Evolutionary conservation across 2,113 vertebrate genomes (phyloP), one percentile per base, ranked within the genome.

Genomic region (Aegotheles bennettii): DNA sequence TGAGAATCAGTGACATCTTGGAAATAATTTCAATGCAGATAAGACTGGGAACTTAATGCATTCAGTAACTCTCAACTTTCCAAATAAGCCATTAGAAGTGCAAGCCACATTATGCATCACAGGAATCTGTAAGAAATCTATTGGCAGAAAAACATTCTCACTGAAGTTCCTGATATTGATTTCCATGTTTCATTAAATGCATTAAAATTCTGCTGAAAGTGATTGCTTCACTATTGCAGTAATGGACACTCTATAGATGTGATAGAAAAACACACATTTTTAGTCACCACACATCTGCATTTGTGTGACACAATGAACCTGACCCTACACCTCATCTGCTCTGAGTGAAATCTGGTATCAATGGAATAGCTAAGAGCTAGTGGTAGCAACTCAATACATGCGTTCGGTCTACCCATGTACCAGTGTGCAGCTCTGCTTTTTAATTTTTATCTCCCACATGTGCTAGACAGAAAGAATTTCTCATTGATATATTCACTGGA

Each of bases 401-500:
- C 35, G 5, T 69, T 63, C 78, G 74, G 48, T 31, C 94, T 85
- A 74, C 16, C 21, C 51, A 48, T n/a, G 21, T n/a, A 59, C 25
- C 74, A 82, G 31, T 3, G 4, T 36, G n/a, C 42, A 92, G 50
- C 23, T 80, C 40, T 70, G 16, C 19, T 45, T 84, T 51, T 28
- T 76, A 81, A 77, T 83, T 94, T 87, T 57, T 71, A 61, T 85
- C 67, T 92, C 84, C 56, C 31, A 28, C 23, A 8, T 29, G 29
- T 47, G 69, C 60, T 74, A 63, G 48, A 60, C 88, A 89, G 71
- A 87, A 97, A 82, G 74, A 87, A 86, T 47, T 85, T 94, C 84
- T 81, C 84, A 96, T 86, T 89, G 86, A 94, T 93, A 21, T 87
- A 87, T 86, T 96, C 79, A 86, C 9, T 81, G 87, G 47, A 87